Percentiles rank a stretch among this genome's conserved stretches.
Conservation (phyloP, 1,140 invertebrate species). For the Platorchestia sp. region DNA sequence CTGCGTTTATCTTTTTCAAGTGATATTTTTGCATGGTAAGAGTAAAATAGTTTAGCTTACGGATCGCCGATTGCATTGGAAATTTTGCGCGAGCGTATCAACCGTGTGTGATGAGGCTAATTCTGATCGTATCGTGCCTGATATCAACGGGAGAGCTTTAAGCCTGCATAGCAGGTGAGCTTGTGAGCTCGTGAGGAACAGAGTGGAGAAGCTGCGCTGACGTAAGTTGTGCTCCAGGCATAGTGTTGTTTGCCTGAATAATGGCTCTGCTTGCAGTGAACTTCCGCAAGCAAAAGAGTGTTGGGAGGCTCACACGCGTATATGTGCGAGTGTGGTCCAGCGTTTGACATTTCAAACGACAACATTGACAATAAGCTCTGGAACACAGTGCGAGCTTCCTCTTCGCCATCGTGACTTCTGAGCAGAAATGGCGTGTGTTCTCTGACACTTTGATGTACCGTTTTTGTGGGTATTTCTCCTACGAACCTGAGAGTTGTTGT, state of each 20-base stretch:
- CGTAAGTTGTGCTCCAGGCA: neutral
- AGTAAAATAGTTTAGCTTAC: neutral
- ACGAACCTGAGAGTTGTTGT: neutral
- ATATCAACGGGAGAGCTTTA: too few species aligned
- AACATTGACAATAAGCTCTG: neutral
- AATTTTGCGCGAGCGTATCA: neutral
- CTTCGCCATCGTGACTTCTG: neutral
- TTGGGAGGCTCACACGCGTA: neutral
- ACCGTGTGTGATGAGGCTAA: neutral
- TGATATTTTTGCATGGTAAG: neutral
- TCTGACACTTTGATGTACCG: neutral
- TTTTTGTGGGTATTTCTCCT: neutral
- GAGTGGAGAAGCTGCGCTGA: neutral
- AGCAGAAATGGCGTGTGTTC: neutral
- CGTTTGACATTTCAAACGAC: neutral
- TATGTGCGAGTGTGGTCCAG: neutral
- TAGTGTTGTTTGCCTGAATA: neutral
- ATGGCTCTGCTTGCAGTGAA: constrained; percentile 6
- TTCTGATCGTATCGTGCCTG: neutral
- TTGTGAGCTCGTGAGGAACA: neutral
- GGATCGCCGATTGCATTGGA: neutral
- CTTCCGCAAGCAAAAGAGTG: neutral
- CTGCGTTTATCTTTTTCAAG: neutral
- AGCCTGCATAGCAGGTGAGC: neutral
- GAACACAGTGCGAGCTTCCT: neutral